phyloP scores from a whole-genome alignment of 2,888 invertebrate genomes.

The Cheilosia urbana region DNA sequence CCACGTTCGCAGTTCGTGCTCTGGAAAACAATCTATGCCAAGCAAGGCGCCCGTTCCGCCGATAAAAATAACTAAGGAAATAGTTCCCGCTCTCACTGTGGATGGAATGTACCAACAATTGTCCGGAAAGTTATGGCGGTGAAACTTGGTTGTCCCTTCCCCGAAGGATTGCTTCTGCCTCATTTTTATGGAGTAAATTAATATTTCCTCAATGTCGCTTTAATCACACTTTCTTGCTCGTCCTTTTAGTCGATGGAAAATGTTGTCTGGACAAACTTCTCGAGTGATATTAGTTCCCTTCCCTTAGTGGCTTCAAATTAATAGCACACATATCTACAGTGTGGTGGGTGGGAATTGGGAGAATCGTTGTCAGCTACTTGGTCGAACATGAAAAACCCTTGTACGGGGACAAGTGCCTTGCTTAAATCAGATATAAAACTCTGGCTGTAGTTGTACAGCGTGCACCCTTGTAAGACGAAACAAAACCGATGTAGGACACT shows the following conservation, averaged over 20 bases:
- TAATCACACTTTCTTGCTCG: constrained; percentile 62
- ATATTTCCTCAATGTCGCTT: constrained; percentile 70
- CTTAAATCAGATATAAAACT: constrained; percentile 47
- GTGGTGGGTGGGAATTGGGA: constrained; percentile 2
- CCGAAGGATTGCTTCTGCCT: constrained; percentile 11
- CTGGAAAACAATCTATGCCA: not conserved
- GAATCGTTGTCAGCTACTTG: constrained; percentile 8
- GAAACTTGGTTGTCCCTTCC: constrained; percentile 33
- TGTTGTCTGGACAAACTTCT: constrained; percentile 48
- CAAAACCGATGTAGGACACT: constrained; percentile 50
- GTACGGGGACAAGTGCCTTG: constrained; percentile 42
- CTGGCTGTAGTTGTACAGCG: not conserved
- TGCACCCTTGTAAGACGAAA: constrained; percentile 46
- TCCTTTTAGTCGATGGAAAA: constrained; percentile 25
- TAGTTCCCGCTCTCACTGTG: constrained; percentile 36
- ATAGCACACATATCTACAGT: constrained; percentile 22
- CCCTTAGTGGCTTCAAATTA: constrained; percentile 47
- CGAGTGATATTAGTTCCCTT: constrained; percentile 47
- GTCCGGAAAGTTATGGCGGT: constrained; percentile 57
- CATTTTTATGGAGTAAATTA: constrained; percentile 68
- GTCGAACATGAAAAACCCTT: constrained; percentile 38
- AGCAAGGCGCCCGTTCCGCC: constrained; percentile 16
- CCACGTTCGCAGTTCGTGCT: constrained; percentile 32
- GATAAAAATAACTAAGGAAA: constrained; percentile 62
- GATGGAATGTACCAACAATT: constrained; percentile 51